Evolutionary conservation across 2,888 invertebrate genomes (phyloP).

Genomic region (Stenoptilia bipunctidactyla): DNA sequence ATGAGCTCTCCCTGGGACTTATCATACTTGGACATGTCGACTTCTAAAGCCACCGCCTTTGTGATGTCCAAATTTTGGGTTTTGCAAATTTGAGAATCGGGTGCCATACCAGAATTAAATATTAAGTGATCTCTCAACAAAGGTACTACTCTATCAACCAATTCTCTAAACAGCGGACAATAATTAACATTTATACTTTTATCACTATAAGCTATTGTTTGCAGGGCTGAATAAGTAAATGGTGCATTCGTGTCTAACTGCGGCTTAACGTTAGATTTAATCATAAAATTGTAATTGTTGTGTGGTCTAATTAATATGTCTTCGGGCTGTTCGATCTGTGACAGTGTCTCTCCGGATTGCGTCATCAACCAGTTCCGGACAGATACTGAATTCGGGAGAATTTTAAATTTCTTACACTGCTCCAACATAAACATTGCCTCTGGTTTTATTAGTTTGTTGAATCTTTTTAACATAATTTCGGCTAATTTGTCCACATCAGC

Average conservation of each 20-base stretch:
- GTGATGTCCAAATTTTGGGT: background rate
- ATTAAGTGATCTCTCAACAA: background rate
- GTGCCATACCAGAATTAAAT: background rate
- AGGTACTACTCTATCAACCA: background rate
- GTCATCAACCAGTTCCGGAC: background rate
- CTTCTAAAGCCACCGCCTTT: background rate
- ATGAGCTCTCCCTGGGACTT: background rate
- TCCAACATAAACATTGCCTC: background rate
- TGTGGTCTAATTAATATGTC: background rate
- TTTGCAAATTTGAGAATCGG: background rate
- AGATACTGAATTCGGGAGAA: background rate
- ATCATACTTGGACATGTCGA: background rate
- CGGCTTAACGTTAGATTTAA: background rate
- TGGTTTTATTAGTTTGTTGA: background rate
- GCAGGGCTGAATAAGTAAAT: background rate
- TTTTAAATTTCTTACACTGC: background rate
- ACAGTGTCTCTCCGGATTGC: background rate
- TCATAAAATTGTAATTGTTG: conserved; percentile 1
- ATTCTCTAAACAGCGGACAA: background rate
- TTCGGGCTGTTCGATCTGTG: background rate
- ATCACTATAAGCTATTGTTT: background rate
- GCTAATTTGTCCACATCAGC: background rate
- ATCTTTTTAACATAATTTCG: background rate
- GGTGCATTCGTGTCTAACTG: background rate
- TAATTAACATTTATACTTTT: background rate